Evolutionary conservation across 2,797 vertebrate species (phyloP).

Genomic region (Sylvilagus floridanus): DNA sequence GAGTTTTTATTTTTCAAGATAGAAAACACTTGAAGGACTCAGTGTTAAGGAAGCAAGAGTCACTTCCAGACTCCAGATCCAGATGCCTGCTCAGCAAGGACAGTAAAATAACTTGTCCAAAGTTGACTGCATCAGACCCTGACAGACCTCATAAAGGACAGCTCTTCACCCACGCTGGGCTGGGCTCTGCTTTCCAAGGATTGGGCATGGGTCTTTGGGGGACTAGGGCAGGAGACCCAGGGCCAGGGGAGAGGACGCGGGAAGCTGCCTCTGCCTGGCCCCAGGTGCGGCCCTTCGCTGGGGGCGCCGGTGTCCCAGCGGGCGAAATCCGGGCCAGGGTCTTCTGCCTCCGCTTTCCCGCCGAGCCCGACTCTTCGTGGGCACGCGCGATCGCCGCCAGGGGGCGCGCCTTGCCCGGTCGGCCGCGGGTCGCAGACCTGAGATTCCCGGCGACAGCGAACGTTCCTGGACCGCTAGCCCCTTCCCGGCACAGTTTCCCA

Average conservation of each 20-base stretch:
- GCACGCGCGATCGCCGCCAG: background rate
- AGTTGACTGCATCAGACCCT: background rate
- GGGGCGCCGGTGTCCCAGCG: background rate
- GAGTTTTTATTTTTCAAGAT: constrained; percentile 42
- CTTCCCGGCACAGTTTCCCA: background rate
- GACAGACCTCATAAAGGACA: background rate
- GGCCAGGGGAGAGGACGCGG: background rate
- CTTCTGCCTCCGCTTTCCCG: too few relatives aligned
- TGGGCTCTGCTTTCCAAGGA: background rate
- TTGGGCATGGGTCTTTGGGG: background rate
- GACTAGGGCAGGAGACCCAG: background rate
- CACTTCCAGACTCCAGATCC: background rate
- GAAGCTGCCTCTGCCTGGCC: background rate
- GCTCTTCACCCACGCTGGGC: background rate
- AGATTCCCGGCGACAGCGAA: background rate
- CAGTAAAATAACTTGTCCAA: background rate
- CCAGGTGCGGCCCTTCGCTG: too few relatives aligned
- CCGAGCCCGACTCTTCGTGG: background rate
- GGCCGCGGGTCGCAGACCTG: background rate
- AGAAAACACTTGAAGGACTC: constrained; percentile 46
- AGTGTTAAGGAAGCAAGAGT: constrained; percentile 17
- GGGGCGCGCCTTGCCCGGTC: background rate
- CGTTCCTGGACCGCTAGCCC: background rate
- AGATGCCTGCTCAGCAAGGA: constrained; percentile 6
- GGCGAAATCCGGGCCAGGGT: background rate